Evolutionary conservation across 2,888 invertebrate species (phyloP), one percentile per base, ranked within the genome.

Genomic region (Mythimna loreyi): DNA sequence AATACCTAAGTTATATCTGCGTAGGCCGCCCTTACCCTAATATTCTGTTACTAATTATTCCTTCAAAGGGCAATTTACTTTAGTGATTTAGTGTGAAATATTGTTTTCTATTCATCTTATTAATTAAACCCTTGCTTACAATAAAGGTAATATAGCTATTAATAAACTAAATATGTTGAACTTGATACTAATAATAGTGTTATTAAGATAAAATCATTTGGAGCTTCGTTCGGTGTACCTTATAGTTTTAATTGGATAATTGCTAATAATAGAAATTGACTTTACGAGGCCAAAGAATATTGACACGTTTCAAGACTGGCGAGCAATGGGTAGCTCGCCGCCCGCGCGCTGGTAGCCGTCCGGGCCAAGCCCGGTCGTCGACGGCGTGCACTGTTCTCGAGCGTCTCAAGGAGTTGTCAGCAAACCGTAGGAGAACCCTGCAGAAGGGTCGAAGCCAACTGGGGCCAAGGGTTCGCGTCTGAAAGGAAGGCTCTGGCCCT

Each of bases 71-170:
- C 56, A 70, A 66, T 60, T 63, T 49, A 30, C 53, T 53, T 73
- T 30, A 50, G 53, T 78, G 52, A 64, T 61, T 73, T 53, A 45
- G 36, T 53, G 45, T 61, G 61, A 68, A 64, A 59, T 9, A 75
- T 75, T 43, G 43, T 49, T 57, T 64, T 40, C 74, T 43, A 78
- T 78, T 75, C 65, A 53, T 75, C 62, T 75, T 45, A 40, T 57
- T 61, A 65, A 57, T 65, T 60, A 40, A 49, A 57, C 45, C 57
- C 55, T n/a, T 30, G 7, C 13, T 62, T 21, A 78, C 55, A 78
- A 78, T 59, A 59, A 25, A 50, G 30, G 43, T 60, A 65, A 78
- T 72, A 36, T 60, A 28, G 36, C 33, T 56, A 69, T 55, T 71
- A 66, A 45, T 72, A 40, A 59, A 36, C 49, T 25, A 50, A 45